A percentile compares a stretch with the other conserved stretches of the same genome.
phyloP scores from a whole-genome alignment of 2,113 vertebrate genomes.

The Spermophilus dauricus region DNA sequence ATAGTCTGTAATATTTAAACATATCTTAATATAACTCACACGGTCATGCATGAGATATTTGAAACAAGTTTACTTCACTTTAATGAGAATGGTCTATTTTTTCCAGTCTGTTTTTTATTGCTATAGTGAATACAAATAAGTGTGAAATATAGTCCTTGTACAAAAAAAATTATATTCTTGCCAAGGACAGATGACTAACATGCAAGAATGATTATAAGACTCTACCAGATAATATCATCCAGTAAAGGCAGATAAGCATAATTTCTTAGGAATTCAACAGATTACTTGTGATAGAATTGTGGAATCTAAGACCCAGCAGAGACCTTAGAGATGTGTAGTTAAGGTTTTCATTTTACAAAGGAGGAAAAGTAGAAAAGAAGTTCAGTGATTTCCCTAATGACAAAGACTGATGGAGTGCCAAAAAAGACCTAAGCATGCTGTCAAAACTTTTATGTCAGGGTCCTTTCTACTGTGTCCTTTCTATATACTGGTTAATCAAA shows the following conservation, averaged over 20 bases:
- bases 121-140: neutral
- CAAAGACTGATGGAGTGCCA: neutral
- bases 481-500: neutral
- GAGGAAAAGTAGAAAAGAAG: neutral
- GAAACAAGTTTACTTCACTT: constrained; percentile 35
- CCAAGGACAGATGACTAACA: neutral
- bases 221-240: neutral
- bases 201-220: neutral
- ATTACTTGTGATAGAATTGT: neutral
- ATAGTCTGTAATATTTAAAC: constrained; percentile 8
- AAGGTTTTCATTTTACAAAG: neutral
- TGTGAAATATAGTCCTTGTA: neutral
- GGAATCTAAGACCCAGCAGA: neutral
- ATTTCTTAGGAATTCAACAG: neutral
- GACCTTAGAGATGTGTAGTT: neutral
- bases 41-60: neutral
- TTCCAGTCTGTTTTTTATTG: neutral
- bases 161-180: neutral
- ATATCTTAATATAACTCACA: constrained; percentile 36
- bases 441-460: neutral
- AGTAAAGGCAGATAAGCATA: neutral
- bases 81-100: constrained; percentile 8
- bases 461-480: neutral
- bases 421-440: neutral
- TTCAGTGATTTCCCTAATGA: neutral